These are phyloP conservation scores for Knipowitschia caucasica DNA, from an alignment of 2,797 vertebrate genomes.

Conservation along the genomic window DNA sequence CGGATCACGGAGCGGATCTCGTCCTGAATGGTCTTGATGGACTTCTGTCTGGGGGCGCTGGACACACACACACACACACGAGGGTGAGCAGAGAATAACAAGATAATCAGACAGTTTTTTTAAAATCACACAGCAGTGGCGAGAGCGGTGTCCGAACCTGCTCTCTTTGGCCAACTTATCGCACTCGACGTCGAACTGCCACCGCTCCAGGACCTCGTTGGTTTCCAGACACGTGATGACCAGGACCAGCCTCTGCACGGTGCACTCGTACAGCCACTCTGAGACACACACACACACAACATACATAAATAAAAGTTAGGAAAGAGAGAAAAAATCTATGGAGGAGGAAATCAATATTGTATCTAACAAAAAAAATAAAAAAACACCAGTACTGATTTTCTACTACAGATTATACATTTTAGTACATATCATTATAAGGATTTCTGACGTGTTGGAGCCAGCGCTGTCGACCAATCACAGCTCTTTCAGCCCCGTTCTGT, in stretches of 20 bases:
- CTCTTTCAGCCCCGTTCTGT: too few species aligned
- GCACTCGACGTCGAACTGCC: slow-evolving; percentile 96
- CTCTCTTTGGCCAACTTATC: slow-evolving; percentile 87
- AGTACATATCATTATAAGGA: too few species aligned
- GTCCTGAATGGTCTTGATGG: slow-evolving; percentile 92
- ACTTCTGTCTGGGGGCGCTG: slow-evolving; percentile 87
- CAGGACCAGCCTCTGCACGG: slow-evolving; percentile 91
- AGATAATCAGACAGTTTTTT: neutral
- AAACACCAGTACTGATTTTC: too few species aligned
- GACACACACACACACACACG: neutral
- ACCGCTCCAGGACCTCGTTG: slow-evolving; percentile 89
- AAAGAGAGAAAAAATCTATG: neutral
- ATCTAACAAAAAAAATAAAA: too few species aligned
- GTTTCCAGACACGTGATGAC: slow-evolving; percentile 90
- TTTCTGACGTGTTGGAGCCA: too few species aligned
- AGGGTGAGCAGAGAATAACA: neutral
- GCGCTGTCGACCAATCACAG: too few species aligned
- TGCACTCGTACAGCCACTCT: slow-evolving; percentile 94
- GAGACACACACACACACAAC: slow-evolving; percentile 24
- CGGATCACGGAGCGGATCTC: slow-evolving; percentile 95
- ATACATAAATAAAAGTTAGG: too few species aligned
- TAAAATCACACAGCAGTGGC: too few species aligned
- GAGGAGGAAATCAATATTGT: too few species aligned
- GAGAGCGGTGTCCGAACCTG: slow-evolving; percentile 65
- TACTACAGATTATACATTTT: too few species aligned